Evolutionary conservation across 2,888 invertebrate species (phyloP).

Genomic region (Neelides folsomi): DNA sequence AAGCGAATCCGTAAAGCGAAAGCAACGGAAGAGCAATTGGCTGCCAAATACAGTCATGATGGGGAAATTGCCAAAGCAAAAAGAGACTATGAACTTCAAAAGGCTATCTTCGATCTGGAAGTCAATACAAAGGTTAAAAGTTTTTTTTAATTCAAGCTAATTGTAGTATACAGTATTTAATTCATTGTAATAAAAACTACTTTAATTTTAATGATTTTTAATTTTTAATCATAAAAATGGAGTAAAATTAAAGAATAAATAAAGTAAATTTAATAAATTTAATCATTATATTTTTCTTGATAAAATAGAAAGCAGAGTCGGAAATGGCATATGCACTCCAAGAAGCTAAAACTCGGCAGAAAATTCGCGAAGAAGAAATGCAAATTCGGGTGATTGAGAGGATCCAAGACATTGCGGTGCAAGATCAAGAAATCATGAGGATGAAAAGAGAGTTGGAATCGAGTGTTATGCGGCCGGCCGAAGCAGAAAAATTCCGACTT

Average conservation of each 20-base stretch:
- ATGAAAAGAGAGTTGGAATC: slow-evolving; percentile 86
- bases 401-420: slow-evolving; percentile 82
- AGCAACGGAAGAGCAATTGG: slow-evolving; percentile 93
- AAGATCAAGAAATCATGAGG: slow-evolving; percentile 89
- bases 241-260: no score
- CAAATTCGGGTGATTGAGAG: slow-evolving; percentile 85
- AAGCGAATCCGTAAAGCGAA: slow-evolving; percentile 86
- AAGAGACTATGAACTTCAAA: slow-evolving; percentile 90
- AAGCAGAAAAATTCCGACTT: slow-evolving; percentile 71
- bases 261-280: no score
- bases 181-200: no score
- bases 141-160: no score
- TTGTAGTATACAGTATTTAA: no score
- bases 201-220: no score
- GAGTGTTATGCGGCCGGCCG: slow-evolving; percentile 57
- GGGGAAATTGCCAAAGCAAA: slow-evolving; percentile 95
- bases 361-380: slow-evolving; percentile 94
- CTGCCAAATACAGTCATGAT: slow-evolving; percentile 69
- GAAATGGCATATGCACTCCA: slow-evolving; percentile 86
- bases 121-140: slow-evolving; percentile 77
- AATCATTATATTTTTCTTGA: slow-evolving; percentile 3
- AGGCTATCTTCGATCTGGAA: slow-evolving; percentile 92
- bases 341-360: slow-evolving; percentile 88
- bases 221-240: neutral
- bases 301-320: slow-evolving; percentile 62